Percentiles rank a stretch among this genome's conserved stretches.
phyloP scores from a whole-genome alignment of 2,113 vertebrate species.

The Protomyctophum bolini region DNA sequence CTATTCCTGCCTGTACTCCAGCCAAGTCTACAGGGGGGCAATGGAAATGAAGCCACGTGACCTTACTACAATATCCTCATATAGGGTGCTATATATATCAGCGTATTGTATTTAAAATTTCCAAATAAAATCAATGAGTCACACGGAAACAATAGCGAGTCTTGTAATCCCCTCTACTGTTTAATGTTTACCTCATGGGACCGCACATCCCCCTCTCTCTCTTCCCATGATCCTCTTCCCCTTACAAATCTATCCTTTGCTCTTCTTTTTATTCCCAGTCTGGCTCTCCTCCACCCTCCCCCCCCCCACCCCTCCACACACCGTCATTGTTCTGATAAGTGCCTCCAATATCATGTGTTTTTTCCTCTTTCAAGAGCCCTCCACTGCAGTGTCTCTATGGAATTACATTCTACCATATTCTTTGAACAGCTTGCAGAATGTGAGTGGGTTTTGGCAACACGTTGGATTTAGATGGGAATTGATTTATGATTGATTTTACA shows the following conservation, averaged over 20 bases:
- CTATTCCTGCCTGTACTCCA: too few species aligned
- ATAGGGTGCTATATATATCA: too few species aligned
- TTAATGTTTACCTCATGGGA: slow-evolving; percentile 9
- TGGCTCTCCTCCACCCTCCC: slow-evolving; percentile 14
- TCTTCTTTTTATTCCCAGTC: slow-evolving; percentile 7
- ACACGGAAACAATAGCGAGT: slow-evolving; percentile 11
- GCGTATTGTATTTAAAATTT: too few species aligned
- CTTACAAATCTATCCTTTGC: slow-evolving; percentile 1
- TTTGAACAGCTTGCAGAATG: slow-evolving; percentile 14
- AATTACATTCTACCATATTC: slow-evolving; percentile 21
- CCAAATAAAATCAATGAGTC: too few species aligned
- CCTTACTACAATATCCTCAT: too few species aligned
- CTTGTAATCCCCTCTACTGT: slow-evolving; percentile 30
- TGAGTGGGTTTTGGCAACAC: slow-evolving; percentile 7
- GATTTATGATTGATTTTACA: slow-evolving; percentile 27
- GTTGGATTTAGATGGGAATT: slow-evolving; percentile 13
- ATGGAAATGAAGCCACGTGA: too few species aligned
- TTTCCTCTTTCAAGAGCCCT: slow-evolving; percentile 26
- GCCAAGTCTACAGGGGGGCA: too few species aligned
- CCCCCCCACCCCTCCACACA: slow-evolving; percentile 9
- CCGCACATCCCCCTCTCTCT: background rate
- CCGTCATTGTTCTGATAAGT: slow-evolving; percentile 47
- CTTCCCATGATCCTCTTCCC: background rate
- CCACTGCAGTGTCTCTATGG: background rate
- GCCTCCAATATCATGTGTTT: slow-evolving; percentile 25